These are phyloP conservation scores for Cataglyphis cursor DNA, from an alignment of 2,888 invertebrate genomes.

Conservation along the genomic window DNA sequence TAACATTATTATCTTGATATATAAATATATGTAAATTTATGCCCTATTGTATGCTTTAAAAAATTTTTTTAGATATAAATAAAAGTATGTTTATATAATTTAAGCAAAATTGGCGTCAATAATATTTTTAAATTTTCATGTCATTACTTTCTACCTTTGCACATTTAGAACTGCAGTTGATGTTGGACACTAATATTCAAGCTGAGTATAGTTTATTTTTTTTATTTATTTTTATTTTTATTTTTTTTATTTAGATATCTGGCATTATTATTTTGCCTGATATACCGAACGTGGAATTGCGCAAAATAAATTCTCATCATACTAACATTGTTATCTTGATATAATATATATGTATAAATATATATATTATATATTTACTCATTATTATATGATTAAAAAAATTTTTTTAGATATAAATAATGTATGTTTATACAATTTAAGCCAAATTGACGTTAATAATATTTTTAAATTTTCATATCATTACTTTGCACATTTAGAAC, in stretches of 20 bases:
- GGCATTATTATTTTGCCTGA: background rate
- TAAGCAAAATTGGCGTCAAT: constrained; percentile 11
- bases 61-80: background rate
- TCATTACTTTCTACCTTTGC: background rate
- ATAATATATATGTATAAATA: background rate
- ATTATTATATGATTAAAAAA: background rate
- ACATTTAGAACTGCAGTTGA: constrained; percentile 30
- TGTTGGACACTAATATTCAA: constrained; percentile 37
- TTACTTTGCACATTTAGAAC: background rate
- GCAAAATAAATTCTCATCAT: background rate
- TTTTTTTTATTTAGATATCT: background rate
- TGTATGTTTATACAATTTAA: constrained; percentile 18
- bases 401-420: background rate
- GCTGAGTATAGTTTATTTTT: constrained; percentile 53
- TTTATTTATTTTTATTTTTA: too few relatives aligned
- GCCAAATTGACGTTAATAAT: constrained; percentile 23
- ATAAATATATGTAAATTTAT: background rate
- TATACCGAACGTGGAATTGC: background rate
- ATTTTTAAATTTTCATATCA: background rate
- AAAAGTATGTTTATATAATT: constrained; percentile 17
- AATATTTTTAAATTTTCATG: background rate
- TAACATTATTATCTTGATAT: background rate
- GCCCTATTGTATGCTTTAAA: background rate
- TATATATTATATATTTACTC: background rate
- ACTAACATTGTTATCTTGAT: background rate